Percentiles rank a stretch among this genome's conserved stretches.
Evolutionary conservation across 2,113 vertebrate genomes (phyloP).

Genomic region (Aythya baeri): DNA sequence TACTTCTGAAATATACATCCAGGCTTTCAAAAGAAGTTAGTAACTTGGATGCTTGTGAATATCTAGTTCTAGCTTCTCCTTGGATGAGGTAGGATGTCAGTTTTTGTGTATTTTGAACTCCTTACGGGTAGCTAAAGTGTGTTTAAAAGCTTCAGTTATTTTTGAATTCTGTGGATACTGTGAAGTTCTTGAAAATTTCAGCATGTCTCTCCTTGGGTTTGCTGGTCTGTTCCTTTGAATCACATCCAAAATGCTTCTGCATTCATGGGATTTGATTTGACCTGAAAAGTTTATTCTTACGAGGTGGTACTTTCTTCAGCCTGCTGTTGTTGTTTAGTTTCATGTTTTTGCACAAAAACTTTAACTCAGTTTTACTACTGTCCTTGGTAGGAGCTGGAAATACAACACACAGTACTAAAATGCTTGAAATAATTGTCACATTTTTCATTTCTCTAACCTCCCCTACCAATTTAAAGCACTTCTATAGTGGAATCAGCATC

Average conservation of each 20-base stretch:
- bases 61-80: neutral
- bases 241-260: too few species aligned
- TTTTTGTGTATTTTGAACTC: rapidly evolving
- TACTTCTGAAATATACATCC: neutral
- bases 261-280: neutral
- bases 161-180: neutral
- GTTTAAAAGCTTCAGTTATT: neutral
- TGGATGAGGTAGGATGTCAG: neutral
- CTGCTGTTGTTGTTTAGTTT: neutral
- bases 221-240: neutral
- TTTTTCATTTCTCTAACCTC: neutral
- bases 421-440: neutral
- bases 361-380: neutral
- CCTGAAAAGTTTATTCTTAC: neutral
- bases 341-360: neutral
- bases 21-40: too few species aligned
- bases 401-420: neutral
- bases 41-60: neutral
- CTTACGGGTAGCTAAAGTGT: neutral
- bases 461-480: neutral
- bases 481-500: neutral
- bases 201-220: neutral
- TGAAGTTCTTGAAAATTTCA: neutral
- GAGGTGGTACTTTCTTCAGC: rapidly evolving
- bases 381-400: neutral